Conservation (phyloP, 2,113 vertebrate species). For the Cervus canadensis region DNA sequence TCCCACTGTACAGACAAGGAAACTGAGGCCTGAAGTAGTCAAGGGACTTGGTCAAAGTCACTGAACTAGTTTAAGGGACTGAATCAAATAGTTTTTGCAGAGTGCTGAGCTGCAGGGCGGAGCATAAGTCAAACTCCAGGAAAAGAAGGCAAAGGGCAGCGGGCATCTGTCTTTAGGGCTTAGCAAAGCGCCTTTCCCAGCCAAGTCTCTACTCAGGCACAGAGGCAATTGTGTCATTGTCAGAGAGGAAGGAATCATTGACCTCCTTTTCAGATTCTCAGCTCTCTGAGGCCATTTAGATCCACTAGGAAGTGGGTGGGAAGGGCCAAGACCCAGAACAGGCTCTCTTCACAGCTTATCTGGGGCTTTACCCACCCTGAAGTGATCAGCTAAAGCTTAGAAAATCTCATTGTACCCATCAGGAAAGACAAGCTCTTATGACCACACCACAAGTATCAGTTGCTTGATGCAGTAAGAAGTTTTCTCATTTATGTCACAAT, state of each 20-base stretch:
- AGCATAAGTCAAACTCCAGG: background rate
- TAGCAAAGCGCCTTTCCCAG: background rate
- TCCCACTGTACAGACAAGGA: background rate
- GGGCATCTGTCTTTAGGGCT: background rate
- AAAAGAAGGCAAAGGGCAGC: background rate
- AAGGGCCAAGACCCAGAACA: background rate
- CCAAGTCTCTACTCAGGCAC: background rate
- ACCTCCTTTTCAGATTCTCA: background rate
- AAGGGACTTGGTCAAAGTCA: background rate
- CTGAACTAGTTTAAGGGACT: background rate
- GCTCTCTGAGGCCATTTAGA: background rate
- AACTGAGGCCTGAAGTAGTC: background rate
- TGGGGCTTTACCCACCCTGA: background rate
- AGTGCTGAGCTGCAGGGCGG: background rate
- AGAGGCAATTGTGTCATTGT: background rate
- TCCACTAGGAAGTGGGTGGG: background rate
- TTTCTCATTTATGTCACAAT: background rate
- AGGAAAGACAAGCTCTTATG: background rate
- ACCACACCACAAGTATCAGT: background rate
- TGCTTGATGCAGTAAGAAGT: background rate
- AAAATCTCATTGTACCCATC: background rate
- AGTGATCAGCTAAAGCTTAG: background rate
- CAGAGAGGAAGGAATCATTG: background rate
- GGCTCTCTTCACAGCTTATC: background rate
- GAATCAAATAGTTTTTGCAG: background rate